Evolutionary conservation across 2,797 vertebrate genomes (phyloP).

Genomic region (Sciaenops ocellatus): DNA sequence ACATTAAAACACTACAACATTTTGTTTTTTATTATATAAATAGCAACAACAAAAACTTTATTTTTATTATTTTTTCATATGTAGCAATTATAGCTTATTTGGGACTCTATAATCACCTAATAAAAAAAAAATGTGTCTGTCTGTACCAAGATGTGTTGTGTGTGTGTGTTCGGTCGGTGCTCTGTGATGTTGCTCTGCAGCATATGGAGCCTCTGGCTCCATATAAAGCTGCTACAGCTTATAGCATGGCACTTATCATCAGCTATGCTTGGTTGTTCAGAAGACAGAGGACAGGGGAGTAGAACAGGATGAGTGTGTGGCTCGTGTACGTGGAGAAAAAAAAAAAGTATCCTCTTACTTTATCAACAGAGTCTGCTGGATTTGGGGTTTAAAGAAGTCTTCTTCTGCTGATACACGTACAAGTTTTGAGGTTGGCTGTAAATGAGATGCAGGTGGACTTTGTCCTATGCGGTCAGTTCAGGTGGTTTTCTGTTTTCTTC

Average conservation of each 20-base stretch:
- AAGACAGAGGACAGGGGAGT: constrained; percentile 16
- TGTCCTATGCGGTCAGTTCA: constrained; percentile 22
- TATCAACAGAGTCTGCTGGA: not conserved
- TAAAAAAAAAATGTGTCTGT: no score
- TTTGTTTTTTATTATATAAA: no score
- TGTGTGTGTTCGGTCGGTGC: not conserved
- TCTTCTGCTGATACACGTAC: constrained; percentile 36
- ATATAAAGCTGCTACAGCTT: constrained; percentile 36
- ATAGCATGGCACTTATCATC: constrained; percentile 68
- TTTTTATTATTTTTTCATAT: no score
- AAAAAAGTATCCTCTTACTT: not conserved
- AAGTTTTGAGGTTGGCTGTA: constrained; percentile 19
- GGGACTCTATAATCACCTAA: no score
- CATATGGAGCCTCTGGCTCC: constrained; percentile 55
- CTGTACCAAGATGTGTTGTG: not conserved
- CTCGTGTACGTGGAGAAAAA: not conserved
- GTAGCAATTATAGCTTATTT: no score
- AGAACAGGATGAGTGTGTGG: not conserved
- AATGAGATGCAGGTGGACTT: constrained; percentile 58
- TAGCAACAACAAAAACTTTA: no score
- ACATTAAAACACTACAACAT: no score
- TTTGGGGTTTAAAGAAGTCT: not conserved
- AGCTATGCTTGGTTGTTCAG: constrained; percentile 60
- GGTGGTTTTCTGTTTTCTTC: constrained; percentile 14
- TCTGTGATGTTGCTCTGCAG: constrained; percentile 36